Base-by-base conservation (phyloP, 1,140 invertebrate genomes). In the Leptinotarsa texana region DNA sequence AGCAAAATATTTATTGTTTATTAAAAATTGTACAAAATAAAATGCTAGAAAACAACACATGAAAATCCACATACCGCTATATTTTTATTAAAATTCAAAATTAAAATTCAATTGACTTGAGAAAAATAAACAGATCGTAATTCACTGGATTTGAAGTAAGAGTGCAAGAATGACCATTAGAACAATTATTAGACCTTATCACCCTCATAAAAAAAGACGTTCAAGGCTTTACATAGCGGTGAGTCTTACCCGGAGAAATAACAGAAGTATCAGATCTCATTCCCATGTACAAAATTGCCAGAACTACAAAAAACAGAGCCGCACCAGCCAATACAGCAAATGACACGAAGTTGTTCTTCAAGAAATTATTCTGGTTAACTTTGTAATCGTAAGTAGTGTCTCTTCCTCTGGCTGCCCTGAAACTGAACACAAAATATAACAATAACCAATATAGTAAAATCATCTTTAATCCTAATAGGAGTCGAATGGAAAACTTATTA, bases 211-310 rank as follows among this genome's bases (percentile, higher is more conserved):
- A 69, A 69, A 69, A 3, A 13, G 17, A 22, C 62, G 24, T 48
- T 72, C 63, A 74, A 15, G 11, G 22, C 70, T 77, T 77, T 69
- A 68, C 42, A 47, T 79, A 79, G 27, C 33, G 71, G 27, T n/a
- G 33, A 42, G 33, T 74, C 82, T 84, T 82, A 84, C 83, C 83
- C n/a, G 82, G 66, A 24, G 76, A 63, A 22, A 78, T 76, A 27
- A 81, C 33, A 18, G 80, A 74, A 48, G 81, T 80, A 75, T 82
- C 71, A 49, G 79, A 78, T 77, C 78, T 87, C 82, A 89, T 89
- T 79, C 91, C 90, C 82, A 92, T 86, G 84, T 92, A 92, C 84
- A 91, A 87, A 78, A 92, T 87, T 70, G 89, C 89, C 81, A 92
- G 84, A 76, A 88, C 83, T 81, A 89, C 86, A 85, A 93, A 92